Evolutionary conservation across 2,797 vertebrate species (phyloP).

Genomic region (Aselliscus stoliczkanus): DNA sequence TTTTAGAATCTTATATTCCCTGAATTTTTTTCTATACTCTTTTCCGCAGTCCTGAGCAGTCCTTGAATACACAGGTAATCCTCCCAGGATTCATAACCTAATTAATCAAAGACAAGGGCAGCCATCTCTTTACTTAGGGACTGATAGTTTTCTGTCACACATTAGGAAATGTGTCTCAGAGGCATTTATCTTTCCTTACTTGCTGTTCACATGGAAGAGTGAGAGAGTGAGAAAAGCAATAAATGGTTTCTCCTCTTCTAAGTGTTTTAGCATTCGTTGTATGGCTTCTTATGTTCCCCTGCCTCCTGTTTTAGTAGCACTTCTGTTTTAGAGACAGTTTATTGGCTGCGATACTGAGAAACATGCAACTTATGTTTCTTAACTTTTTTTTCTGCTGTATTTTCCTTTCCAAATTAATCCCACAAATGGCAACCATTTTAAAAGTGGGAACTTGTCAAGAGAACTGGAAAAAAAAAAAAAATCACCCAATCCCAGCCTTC

Average conservation of each 20-base stretch:
- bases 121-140: conserved; percentile 48
- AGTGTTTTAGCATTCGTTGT: background rate
- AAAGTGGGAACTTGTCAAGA: conserved; percentile 58
- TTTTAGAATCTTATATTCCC: background rate
- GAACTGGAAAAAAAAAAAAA: conserved; percentile 38
- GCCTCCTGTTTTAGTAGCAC: conserved; percentile 61
- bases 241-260: conserved; percentile 7
- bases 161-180: conserved; percentile 32
- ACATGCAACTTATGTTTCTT: conserved; percentile 66
- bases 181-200: conserved; percentile 61
- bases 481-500: conserved; percentile 12
- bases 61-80: conserved; percentile 38
- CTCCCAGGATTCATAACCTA: conserved; percentile 54
- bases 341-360: conserved; percentile 69
- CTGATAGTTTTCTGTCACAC: conserved; percentile 44
- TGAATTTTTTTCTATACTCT: background rate
- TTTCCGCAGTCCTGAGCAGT: background rate
- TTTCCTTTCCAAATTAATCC: conserved; percentile 70
- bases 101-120: conserved; percentile 67
- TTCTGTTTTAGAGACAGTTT: conserved; percentile 73
- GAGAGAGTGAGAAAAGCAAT: conserved; percentile 41
- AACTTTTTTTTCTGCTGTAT: conserved; percentile 50
- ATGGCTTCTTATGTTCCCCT: background rate
- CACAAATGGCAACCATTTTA: conserved; percentile 63
- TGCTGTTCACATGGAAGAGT: conserved; percentile 39